phyloP scores from a whole-genome alignment of 2,888 invertebrate genomes.

The Cantharis nigra region DNA sequence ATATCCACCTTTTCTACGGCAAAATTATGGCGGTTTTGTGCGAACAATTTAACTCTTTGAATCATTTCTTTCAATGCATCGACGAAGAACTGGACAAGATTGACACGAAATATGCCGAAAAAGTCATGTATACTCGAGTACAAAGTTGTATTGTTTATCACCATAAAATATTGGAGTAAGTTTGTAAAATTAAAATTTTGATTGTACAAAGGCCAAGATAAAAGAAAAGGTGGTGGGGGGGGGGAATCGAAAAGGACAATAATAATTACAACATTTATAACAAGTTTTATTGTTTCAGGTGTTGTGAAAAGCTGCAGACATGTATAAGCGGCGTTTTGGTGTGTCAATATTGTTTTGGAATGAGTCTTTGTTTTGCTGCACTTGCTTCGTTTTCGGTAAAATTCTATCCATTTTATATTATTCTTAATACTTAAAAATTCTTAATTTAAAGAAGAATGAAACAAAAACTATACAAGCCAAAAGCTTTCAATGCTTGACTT shows the following conservation, averaged over 20 bases:
- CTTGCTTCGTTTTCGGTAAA: constrained; percentile 22
- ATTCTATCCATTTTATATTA: too few relatives aligned
- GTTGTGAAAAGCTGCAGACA: constrained; percentile 15
- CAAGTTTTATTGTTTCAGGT: constrained; percentile 11
- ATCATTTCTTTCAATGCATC: constrained; percentile 10
- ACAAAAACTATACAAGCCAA: too few relatives aligned
- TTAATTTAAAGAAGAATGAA: too few relatives aligned
- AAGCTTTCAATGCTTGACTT: too few relatives aligned
- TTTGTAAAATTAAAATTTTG: neutral
- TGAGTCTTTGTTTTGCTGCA: constrained; percentile 26
- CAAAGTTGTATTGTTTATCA: constrained; percentile 16
- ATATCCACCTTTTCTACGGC: constrained; percentile 21
- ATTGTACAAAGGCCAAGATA: too few relatives aligned
- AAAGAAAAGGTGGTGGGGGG: too few relatives aligned
- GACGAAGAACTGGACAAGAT: neutral
- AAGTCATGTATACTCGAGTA: neutral
- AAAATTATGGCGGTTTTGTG: constrained; percentile 22
- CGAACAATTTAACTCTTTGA: constrained; percentile 21
- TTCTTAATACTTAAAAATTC: too few relatives aligned
- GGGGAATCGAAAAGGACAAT: too few relatives aligned
- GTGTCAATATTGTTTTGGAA: constrained; percentile 22
- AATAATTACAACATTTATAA: neutral
- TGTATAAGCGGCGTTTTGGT: constrained; percentile 25
- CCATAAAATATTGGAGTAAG: constrained; percentile 23
- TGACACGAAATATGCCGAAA: neutral